Base-by-base conservation (phyloP, 2,113 vertebrate species). In the Athene cunicularia region DNA sequence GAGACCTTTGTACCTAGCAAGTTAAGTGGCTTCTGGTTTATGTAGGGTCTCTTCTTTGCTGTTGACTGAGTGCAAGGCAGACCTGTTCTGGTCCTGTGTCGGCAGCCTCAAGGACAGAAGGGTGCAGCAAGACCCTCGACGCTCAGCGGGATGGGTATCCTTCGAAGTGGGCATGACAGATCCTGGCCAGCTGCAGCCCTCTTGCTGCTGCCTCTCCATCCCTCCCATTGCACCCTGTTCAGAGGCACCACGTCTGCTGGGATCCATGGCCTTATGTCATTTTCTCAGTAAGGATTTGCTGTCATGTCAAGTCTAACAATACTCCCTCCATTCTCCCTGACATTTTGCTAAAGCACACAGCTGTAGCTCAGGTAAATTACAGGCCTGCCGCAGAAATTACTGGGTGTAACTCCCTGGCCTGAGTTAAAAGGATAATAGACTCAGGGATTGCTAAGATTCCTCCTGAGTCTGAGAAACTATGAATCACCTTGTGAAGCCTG, bases 231-330 rank as follows among this genome's bases (percentile, higher is more conserved):
- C 24, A 30, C 14, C 6, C 1, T 0, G 12, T 14, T 80, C 0
- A 2, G 50, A 59, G 50, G 45, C 37, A 53, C 2, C 0, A 0
- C 3, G 1, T 55, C 41, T 0, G 1, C 63, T 35, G 82, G 67
- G 30, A 33, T 47, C 35, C 0, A 0, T 1, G 22, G 58, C 33
- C 27, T 43, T 2, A 0, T 77, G 37, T 20, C 0, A 0, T 53
- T 64, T 41, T 45, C 60, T 72, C 64, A 16, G 67, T 7, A 5
- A 64, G 72, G 60, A 83, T 39, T 90, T 72, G 35, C 23, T 23
- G 11, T 32, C 1, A 1, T 63, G 53, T 52, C 73, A 86, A 52
- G 60, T 43, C 41, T 43, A 33, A 24, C 1, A 2, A 73, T 50
- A 3, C 43, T 59, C 30, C 28, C 35, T 52, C 39, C 3, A 1